Base-by-base conservation (phyloP, 1,140 invertebrate species). In the Cotesia vestalis region DNA sequence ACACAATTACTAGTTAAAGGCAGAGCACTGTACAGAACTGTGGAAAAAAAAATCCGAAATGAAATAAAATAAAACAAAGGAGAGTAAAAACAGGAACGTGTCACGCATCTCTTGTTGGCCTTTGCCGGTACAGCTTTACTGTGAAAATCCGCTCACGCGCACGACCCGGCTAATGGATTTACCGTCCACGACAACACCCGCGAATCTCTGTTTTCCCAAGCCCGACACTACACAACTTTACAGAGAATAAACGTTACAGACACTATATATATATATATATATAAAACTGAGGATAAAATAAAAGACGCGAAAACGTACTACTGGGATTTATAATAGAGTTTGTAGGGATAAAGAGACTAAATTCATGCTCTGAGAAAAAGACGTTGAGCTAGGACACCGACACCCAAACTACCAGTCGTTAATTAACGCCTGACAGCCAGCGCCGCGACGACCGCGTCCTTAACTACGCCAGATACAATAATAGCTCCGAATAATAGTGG, bases 151-250 rank as follows among this genome's bases (percentile, higher is more conserved):
- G 60, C 60, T 62, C 60, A 62, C 60, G 60, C 60, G 60, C 60
- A 62, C 60, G 11, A 62, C 60, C 60, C 27, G n/a, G 60, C 63
- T 66, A 66, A 66, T 66, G 63, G 38, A 66, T 66, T 66, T 66
- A 66, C 63, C 63, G 40, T 66, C 63, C 63, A 52, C 34, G 20
- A 51, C 11, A 46, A 46, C 40, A 46, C 63, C 36, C 38, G 63
- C 63, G 63, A 66, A 62, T 66, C 63, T 66, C 63, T 51, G 63
- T 66, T 17, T 51, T 20, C 34, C 38, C 40, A 46, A 46, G 34
- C 60, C 6, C 34, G 17, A n/a, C 27, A 27, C 27, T 27, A 27
- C 27, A 27, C 27, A 27, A 27, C 27, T 27, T 27, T 27, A 2
- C 27, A 27, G 27, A 27, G 1, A 27, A 27, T 27, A 27, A 27